phyloP scores from a whole-genome alignment of 2,797 vertebrate species.

The Acrocephalus scirpaceus region DNA sequence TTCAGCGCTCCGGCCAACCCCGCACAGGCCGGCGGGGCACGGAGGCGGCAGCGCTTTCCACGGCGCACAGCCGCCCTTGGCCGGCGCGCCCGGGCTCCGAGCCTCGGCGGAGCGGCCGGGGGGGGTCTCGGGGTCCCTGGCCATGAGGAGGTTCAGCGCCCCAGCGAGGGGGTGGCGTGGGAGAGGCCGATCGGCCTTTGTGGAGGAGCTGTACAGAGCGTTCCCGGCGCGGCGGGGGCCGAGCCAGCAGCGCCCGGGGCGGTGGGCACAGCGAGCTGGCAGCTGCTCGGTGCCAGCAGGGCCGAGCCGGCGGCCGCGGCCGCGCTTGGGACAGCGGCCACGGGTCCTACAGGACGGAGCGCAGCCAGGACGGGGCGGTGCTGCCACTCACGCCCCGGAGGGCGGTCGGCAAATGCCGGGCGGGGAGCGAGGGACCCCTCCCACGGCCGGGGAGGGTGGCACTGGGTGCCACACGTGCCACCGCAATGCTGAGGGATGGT shows the following conservation, averaged over 20 bases:
- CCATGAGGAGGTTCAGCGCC: neutral
- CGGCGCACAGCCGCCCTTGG: neutral
- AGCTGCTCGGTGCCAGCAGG: neutral
- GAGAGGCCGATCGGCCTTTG: neutral
- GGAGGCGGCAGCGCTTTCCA: fast-evolving
- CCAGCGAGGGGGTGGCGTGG: neutral
- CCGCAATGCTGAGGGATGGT: neutral
- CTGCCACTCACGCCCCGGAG: fast-evolving
- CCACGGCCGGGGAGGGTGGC: too few species aligned
- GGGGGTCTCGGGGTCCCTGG: neutral
- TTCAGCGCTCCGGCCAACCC: too few species aligned
- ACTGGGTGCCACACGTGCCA: neutral
- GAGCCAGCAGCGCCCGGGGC: slow-evolving; percentile 22
- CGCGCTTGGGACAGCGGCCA: neutral
- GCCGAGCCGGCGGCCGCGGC: neutral
- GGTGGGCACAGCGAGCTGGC: neutral
- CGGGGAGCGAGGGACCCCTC: neutral
- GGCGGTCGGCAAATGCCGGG: neutral
- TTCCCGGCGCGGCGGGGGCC: neutral
- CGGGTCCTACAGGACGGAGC: neutral
- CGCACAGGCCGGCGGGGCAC: neutral
- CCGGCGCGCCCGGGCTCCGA: neutral
- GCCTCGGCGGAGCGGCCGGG: neutral
- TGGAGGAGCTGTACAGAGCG: neutral
- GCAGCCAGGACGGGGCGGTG: neutral